phyloP scores from a whole-genome alignment of 2,797 vertebrate species.

The Oreonectes daqikongensis region DNA sequence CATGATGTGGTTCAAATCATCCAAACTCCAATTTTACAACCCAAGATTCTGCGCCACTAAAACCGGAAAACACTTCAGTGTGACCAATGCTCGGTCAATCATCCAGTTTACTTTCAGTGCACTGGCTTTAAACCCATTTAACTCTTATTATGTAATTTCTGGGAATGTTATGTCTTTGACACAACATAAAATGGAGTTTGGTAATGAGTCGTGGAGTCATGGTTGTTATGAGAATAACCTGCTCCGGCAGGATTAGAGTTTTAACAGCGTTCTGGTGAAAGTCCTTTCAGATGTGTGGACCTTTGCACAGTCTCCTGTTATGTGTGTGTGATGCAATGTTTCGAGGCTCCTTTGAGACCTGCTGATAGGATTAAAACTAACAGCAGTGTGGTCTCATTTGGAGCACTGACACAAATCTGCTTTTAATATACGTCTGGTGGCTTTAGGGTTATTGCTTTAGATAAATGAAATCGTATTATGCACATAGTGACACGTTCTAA shows the following conservation, averaged over 20 bases:
- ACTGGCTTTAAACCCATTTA: background rate
- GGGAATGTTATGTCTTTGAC: slow-evolving; percentile 68
- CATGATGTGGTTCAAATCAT: background rate
- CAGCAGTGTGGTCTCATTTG: slow-evolving; percentile 41
- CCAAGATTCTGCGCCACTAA: background rate
- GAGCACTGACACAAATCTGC: slow-evolving; percentile 59
- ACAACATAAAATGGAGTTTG: slow-evolving; percentile 61
- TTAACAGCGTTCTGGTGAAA: slow-evolving; percentile 37
- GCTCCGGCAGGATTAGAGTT: slow-evolving; percentile 60
- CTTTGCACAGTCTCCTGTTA: slow-evolving; percentile 66
- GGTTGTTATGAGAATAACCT: slow-evolving; percentile 58
- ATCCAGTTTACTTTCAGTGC: background rate
- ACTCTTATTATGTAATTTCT: slow-evolving; percentile 67
- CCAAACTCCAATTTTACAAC: background rate
- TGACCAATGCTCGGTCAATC: background rate
- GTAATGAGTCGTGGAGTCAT: slow-evolving; percentile 65
- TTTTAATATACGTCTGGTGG: slow-evolving; percentile 55
- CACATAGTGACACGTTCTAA: slow-evolving; percentile 28
- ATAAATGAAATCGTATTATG: slow-evolving; percentile 30
- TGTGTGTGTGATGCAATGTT: slow-evolving; percentile 67
- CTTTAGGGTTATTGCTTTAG: slow-evolving; percentile 26
- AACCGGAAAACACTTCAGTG: background rate
- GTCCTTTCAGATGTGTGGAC: slow-evolving; percentile 61
- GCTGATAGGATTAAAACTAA: slow-evolving; percentile 53
- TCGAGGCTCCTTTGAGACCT: slow-evolving; percentile 56